Evolutionary conservation across 2,888 invertebrate species (phyloP).

Genomic region (Eupithecia subfuscata): DNA sequence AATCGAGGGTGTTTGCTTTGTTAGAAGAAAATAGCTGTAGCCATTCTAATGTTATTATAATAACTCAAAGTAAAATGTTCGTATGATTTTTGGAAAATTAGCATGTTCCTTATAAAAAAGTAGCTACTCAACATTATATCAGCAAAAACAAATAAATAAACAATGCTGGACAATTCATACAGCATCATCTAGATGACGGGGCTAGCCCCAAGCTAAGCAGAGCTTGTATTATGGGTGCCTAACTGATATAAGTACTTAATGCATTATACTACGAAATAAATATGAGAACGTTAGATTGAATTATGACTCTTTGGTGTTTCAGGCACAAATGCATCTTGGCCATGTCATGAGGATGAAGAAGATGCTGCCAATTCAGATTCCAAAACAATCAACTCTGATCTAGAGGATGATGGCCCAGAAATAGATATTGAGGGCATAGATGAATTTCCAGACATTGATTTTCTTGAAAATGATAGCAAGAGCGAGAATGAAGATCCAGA

Average conservation of each 20-base stretch:
- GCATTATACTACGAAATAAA: too few relatives aligned
- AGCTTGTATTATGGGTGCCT: too few relatives aligned
- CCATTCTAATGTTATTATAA: not conserved
- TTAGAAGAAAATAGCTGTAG: not conserved
- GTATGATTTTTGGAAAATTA: too few relatives aligned
- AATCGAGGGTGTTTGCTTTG: not conserved
- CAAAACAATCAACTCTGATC: constrained; percentile 73
- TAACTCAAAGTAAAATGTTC: not conserved
- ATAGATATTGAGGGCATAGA: constrained; percentile 66
- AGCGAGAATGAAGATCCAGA: constrained; percentile 58
- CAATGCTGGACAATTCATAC: too few relatives aligned
- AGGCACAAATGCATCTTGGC: constrained; percentile 78
- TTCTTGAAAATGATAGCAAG: constrained; percentile 69
- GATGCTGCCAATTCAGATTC: constrained; percentile 76
- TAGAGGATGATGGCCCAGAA: constrained; percentile 71
- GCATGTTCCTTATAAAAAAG: too few relatives aligned
- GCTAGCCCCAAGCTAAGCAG: too few relatives aligned
- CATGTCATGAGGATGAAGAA: constrained; percentile 78
- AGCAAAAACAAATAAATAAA: too few relatives aligned
- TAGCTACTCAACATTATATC: too few relatives aligned
- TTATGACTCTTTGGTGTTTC: constrained; percentile 4
- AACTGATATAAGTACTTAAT: too few relatives aligned
- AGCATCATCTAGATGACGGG: too few relatives aligned
- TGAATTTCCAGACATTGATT: constrained; percentile 72
- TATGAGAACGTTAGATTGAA: too few relatives aligned